phyloP scores from a whole-genome alignment of 1,140 invertebrate genomes.

The Fopius arisanus region DNA sequence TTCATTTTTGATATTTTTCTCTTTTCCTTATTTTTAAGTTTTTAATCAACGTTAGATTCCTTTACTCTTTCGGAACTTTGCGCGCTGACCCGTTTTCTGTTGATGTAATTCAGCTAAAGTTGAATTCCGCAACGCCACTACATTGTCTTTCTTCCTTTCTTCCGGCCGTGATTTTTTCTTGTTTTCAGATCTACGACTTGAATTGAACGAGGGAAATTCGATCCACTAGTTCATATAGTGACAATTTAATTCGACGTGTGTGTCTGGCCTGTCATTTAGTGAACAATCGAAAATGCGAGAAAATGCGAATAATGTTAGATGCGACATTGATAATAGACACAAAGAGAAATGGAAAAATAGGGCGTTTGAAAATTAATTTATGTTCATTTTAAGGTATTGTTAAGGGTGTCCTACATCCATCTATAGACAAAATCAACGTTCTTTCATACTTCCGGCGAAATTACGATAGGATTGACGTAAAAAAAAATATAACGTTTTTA shows the following conservation, averaged over 20 bases:
- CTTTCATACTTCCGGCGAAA: no score
- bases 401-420: no score
- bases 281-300: not conserved
- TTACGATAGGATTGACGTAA: no score
- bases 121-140: not conserved
- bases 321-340: not conserved
- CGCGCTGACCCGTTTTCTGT: not conserved
- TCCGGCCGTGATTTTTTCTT: constrained; percentile 8
- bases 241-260: not conserved
- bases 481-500: no score
- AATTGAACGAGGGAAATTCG: not conserved
- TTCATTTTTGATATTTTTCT: not conserved
- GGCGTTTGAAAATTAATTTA: not conserved
- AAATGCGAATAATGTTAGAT: not conserved
- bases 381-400: no score
- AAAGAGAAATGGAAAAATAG: not conserved
- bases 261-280: not conserved
- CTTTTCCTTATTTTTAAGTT: not conserved
- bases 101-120: not conserved
- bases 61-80: not conserved
- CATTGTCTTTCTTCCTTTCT: not conserved
- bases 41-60: not conserved
- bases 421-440: no score
- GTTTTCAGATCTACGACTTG: not conserved
- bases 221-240: constrained; percentile 19